Evolutionary conservation across 2,113 vertebrate species (phyloP).

Genomic region (Bucco capensis): DNA sequence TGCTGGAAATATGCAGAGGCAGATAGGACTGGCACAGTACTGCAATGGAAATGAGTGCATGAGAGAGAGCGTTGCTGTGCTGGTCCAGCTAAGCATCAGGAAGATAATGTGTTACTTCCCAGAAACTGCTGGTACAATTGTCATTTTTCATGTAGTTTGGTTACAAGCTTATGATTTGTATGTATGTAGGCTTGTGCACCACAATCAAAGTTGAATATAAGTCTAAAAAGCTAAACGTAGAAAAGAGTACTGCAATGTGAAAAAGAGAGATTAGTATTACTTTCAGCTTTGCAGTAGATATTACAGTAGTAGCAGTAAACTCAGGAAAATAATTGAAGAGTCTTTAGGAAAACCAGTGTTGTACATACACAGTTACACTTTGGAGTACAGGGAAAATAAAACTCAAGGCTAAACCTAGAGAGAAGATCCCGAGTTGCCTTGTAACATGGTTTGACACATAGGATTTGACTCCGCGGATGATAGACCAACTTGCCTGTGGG

Average conservation of each 20-base stretch:
- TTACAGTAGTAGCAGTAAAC: neutral
- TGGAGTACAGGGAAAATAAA: neutral
- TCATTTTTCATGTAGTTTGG: neutral
- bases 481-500: neutral
- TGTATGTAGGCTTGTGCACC: neutral
- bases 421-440: neutral
- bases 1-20: neutral
- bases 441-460: slow-evolving; percentile 25
- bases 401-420: neutral
- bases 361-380: neutral
- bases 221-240: neutral
- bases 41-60: neutral
- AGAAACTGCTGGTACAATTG: neutral
- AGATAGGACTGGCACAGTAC: neutral
- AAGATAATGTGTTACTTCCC: neutral
- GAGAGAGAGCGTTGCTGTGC: neutral
- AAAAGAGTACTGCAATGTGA: neutral
- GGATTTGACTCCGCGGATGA: neutral
- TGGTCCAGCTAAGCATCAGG: rapidly evolving
- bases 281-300: neutral
- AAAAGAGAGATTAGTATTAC: neutral
- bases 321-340: neutral
- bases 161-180: neutral
- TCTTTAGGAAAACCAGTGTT: neutral
- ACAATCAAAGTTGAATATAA: neutral